phyloP scores from a whole-genome alignment of 2,888 invertebrate species.

The Phortica magna region DNA sequence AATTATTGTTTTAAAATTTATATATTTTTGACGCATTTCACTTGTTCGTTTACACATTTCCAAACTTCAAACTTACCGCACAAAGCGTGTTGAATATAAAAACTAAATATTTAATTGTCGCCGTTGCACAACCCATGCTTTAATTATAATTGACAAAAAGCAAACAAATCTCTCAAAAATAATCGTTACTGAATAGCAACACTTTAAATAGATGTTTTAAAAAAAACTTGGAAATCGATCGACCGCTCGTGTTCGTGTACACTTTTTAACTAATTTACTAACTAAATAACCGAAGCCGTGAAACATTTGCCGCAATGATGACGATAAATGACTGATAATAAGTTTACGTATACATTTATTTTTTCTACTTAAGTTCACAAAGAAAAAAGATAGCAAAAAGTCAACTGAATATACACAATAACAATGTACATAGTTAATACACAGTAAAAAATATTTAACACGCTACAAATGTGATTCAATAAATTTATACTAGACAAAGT shows the following conservation, averaged over 20 bases:
- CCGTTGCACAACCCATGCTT: conserved; percentile 65
- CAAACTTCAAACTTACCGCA: conserved; percentile 57
- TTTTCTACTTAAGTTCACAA: background rate
- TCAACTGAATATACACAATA: background rate
- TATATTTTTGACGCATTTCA: no score
- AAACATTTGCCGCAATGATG: conserved; percentile 25
- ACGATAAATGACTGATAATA: conserved; percentile 50
- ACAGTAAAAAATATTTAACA: background rate
- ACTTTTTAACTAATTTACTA: conserved; percentile 54
- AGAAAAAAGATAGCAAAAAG: background rate
- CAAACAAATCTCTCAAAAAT: background rate
- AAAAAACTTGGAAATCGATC: conserved; percentile 32
- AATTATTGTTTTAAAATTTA: background rate
- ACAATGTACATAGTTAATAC: conserved; percentile 8
- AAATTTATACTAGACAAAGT: no score
- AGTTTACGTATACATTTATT: conserved; percentile 43
- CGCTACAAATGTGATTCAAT: background rate
- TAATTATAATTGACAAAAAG: background rate
- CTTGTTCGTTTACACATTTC: no score
- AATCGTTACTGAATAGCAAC: background rate
- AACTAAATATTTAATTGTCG: conserved; percentile 60
- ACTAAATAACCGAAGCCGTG: conserved; percentile 31
- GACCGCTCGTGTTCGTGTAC: conserved; percentile 30
- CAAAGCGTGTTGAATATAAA: conserved; percentile 65
- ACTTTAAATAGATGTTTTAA: background rate